These are phyloP conservation scores for Sinocyclocheilus anshuiensis DNA, from an alignment of 2,113 vertebrate species.

Conservation along the genomic window DNA sequence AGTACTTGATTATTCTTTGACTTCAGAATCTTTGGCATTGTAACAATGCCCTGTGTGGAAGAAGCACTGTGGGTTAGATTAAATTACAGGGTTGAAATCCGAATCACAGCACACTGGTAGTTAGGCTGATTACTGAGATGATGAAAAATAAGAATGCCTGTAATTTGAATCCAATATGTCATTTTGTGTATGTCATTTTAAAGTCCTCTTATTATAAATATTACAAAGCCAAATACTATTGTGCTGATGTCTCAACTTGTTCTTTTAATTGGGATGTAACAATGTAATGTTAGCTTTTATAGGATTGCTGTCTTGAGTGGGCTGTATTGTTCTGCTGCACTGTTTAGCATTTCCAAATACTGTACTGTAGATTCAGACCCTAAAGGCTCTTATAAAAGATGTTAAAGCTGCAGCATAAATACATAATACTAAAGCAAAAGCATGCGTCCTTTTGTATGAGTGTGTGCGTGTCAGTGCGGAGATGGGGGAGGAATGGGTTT, in stretches of 20 bases:
- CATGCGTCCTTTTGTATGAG: not conserved
- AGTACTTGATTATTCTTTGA: not conserved
- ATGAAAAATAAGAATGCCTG: conserved; percentile 3
- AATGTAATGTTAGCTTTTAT: not conserved
- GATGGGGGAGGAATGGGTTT: conserved; percentile 46
- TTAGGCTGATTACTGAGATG: conserved; percentile 38
- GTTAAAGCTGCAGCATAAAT: conserved; percentile 39
- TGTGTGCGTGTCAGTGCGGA: conserved; percentile 15
- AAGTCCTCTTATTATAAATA: not conserved
- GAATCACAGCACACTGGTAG: not conserved
- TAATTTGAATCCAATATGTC: conserved; percentile 14
- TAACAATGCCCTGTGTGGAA: not conserved
- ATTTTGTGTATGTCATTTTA: not conserved
- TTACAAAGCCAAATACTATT: conserved; percentile 1
- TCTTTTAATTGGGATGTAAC: not conserved
- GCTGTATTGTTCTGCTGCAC: not conserved
- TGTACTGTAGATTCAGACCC: conserved; percentile 7
- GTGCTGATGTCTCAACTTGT: not conserved
- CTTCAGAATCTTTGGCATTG: conserved; percentile 12
- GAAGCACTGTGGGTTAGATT: not conserved
- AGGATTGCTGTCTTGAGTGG: not conserved
- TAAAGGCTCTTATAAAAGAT: conserved; percentile 1
- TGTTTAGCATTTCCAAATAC: conserved; percentile 1
- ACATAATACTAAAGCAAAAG: conserved; percentile 36
- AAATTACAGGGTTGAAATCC: conserved; percentile 33